These are phyloP conservation scores for Halictus quadricinctus DNA, from an alignment of 2,888 invertebrate genomes.

Conservation along the genomic window DNA sequence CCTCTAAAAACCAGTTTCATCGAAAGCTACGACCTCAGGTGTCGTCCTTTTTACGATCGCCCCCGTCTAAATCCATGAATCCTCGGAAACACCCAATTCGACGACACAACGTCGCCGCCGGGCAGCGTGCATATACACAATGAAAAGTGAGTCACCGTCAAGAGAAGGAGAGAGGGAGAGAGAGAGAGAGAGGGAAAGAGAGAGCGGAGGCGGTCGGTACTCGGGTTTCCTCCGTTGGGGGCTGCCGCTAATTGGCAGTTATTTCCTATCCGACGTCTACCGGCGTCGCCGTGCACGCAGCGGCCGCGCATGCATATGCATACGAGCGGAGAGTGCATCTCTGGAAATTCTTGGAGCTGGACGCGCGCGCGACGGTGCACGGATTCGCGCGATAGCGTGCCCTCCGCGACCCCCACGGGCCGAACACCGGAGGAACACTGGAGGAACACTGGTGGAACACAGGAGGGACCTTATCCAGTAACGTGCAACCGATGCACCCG, in stretches of 20 bases:
- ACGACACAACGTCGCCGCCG: neutral
- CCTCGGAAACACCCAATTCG: conserved; percentile 15
- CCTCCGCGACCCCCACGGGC: conserved; percentile 55
- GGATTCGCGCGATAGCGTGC: conserved; percentile 69
- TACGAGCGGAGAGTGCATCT: conserved; percentile 56
- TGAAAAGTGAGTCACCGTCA: conserved; percentile 63
- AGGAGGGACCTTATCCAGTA: neutral
- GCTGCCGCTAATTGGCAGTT: conserved; percentile 72
- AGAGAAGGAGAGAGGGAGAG: too few relatives aligned
- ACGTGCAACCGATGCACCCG: conserved; percentile 32
- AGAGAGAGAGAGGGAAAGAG: neutral
- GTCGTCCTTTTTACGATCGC: neutral
- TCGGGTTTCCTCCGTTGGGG: conserved; percentile 54
- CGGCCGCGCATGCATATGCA: conserved; percentile 64
- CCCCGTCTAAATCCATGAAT: neutral
- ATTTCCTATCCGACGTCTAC: conserved; percentile 74
- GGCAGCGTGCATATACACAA: conserved; percentile 8
- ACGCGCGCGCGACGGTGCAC: conserved; percentile 45
- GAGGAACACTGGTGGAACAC: neutral
- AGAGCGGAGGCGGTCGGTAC: conserved; percentile 28
- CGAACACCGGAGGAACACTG: too few relatives aligned
- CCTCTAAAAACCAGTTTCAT: neutral
- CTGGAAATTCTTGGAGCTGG: conserved; percentile 63
- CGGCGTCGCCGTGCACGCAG: conserved; percentile 61
- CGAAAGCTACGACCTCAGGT: neutral